A percentile compares a stretch with the other conserved stretches of the same genome.
These are phyloP conservation scores for Oenanthe oenanthe DNA, from an alignment of 2,113 vertebrate genomes.

Conservation along the genomic window DNA sequence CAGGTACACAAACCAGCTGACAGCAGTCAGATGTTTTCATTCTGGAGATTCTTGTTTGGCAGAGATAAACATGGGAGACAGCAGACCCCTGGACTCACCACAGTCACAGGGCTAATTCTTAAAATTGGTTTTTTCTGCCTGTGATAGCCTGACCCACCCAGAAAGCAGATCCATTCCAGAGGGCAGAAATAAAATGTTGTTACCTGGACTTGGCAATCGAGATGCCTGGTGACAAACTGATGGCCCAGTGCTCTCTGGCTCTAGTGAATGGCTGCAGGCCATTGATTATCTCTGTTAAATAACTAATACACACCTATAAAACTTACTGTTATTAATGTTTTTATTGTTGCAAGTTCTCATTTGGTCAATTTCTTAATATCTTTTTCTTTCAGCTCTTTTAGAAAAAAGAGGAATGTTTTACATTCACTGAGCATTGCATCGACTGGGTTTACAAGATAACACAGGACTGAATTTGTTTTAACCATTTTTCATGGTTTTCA, in stretches of 20 bases:
- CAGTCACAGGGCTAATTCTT: not conserved
- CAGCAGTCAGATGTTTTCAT: not conserved
- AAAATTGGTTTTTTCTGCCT: not conserved
- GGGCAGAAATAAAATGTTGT: not conserved
- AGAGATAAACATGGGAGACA: not conserved
- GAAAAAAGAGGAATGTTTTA: not conserved
- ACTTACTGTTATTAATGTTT: not conserved
- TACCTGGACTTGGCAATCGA: not conserved
- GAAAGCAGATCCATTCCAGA: not conserved
- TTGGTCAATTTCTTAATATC: not conserved
- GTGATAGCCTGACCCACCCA: not conserved
- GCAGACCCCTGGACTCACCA: not conserved
- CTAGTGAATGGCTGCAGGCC: not conserved
- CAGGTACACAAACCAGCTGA: constrained; percentile 61
- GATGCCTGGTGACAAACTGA: not conserved
- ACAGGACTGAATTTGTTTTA: not conserved
- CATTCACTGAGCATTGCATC: not conserved
- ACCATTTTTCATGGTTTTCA: not conserved
- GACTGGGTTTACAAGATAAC: not conserved
- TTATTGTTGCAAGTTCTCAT: not conserved
- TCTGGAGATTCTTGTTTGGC: not conserved
- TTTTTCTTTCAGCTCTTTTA: not conserved
- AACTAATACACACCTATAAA: not conserved
- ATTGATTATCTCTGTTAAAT: not conserved
- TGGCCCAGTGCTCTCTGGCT: not conserved